A percentile compares a stretch with the other conserved stretches of the same genome.
phyloP scores from a whole-genome alignment of 2,797 vertebrate genomes.

The Xerus rutilus region DNA sequence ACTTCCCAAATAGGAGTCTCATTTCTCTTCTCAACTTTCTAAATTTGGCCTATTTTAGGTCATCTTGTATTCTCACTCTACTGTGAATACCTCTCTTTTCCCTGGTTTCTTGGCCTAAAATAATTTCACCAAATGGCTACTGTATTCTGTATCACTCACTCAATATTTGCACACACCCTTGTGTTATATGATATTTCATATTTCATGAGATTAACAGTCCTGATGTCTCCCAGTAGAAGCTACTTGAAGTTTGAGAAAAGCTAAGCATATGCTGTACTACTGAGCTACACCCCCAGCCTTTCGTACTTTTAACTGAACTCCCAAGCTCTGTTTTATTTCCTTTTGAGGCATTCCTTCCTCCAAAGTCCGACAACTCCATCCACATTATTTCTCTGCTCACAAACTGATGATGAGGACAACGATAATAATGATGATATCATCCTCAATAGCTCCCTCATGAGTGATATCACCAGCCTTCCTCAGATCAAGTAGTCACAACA shows the following conservation, averaged over 20 bases:
- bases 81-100: background rate
- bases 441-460: background rate
- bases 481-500: background rate
- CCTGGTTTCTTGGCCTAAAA: background rate
- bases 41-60: background rate
- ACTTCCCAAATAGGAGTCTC: background rate
- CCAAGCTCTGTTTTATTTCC: background rate
- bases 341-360: background rate
- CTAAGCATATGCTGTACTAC: background rate
- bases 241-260: background rate
- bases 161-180: background rate
- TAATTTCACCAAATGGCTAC: background rate
- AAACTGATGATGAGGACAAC: background rate
- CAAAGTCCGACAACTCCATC: background rate
- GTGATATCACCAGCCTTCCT: background rate
- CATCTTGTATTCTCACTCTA: background rate
- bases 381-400: background rate
- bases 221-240: background rate
- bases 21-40: background rate
- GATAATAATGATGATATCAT: too few species aligned
- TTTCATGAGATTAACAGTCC: background rate
- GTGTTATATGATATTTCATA: background rate
- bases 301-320: background rate
- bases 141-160: background rate
- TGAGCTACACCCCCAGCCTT: background rate